These are phyloP conservation scores for Agrotis clavis DNA, from an alignment of 2,888 invertebrate species.

Conservation along the genomic window DNA sequence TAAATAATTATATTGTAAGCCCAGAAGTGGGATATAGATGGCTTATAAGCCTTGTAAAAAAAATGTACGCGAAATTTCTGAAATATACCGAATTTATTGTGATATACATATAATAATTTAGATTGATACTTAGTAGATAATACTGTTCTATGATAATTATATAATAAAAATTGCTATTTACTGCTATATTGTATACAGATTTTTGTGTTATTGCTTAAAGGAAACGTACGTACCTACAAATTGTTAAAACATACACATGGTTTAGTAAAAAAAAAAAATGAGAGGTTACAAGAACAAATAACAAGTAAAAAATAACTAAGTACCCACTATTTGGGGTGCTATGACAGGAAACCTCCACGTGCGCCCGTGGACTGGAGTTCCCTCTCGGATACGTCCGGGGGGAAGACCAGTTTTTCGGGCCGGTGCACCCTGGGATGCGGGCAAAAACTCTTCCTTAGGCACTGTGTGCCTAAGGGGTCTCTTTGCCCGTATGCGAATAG, in stretches of 20 bases:
- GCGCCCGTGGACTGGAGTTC: too few relatives aligned
- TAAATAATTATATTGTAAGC: constrained; percentile 34
- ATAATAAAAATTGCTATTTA: constrained; percentile 68
- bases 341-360: too few relatives aligned
- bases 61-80: constrained; percentile 49
- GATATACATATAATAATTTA: constrained; percentile 63
- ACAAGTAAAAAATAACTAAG: too few relatives aligned
- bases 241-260: neutral
- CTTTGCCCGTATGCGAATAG: too few relatives aligned
- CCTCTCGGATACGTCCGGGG: too few relatives aligned
- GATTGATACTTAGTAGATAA: constrained; percentile 41
- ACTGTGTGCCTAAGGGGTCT: too few relatives aligned
- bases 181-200: constrained; percentile 38
- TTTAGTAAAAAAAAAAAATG: neutral
- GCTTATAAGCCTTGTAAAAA: neutral
- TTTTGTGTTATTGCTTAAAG: constrained; percentile 42
- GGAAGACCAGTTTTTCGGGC: too few relatives aligned
- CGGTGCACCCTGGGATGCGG: too few relatives aligned
- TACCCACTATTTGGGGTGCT: too few relatives aligned
- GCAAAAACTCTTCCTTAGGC: too few relatives aligned
- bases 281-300: neutral
- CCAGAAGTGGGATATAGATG: too few relatives aligned
- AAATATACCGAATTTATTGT: constrained; percentile 68
- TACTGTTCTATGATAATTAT: constrained; percentile 56
- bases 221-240: constrained; percentile 3